These are phyloP conservation scores for Halcyon senegalensis DNA, from an alignment of 2,113 vertebrate genomes.

Conservation along the genomic window DNA sequence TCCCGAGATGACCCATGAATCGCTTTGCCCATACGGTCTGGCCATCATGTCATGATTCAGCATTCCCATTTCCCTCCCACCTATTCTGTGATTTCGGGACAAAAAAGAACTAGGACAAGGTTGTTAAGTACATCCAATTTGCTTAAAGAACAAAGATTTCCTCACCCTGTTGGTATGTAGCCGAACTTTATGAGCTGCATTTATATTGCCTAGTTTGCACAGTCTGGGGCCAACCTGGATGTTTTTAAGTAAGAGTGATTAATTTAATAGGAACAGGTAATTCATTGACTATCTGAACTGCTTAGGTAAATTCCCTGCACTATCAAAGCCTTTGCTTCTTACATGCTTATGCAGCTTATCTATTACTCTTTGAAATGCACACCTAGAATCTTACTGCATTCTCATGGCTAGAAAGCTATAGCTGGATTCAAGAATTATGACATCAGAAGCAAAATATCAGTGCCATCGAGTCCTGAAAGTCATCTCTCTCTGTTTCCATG, in stretches of 20 bases:
- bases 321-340: not conserved
- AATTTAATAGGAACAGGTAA: not conserved
- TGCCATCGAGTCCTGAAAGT: not conserved
- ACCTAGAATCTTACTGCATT: not conserved
- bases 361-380: not conserved
- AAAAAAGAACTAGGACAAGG: not conserved
- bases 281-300: not conserved
- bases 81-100: not conserved
- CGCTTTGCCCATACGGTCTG: not conserved
- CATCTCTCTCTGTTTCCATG: not conserved
- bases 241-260: not conserved
- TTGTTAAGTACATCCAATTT: not conserved
- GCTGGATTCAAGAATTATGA: not conserved
- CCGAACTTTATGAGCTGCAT: not conserved
- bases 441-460: not conserved
- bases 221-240: not conserved
- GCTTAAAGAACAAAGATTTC: not conserved
- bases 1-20: not conserved
- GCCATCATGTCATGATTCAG: not conserved
- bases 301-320: not conserved
- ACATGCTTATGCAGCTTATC: not conserved
- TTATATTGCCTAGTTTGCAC: slow-evolving; percentile 19
- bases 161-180: not conserved
- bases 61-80: not conserved
- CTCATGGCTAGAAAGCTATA: not conserved